phyloP scores from a whole-genome alignment of 2,797 vertebrate species.

The Mionectes olivaceus region DNA sequence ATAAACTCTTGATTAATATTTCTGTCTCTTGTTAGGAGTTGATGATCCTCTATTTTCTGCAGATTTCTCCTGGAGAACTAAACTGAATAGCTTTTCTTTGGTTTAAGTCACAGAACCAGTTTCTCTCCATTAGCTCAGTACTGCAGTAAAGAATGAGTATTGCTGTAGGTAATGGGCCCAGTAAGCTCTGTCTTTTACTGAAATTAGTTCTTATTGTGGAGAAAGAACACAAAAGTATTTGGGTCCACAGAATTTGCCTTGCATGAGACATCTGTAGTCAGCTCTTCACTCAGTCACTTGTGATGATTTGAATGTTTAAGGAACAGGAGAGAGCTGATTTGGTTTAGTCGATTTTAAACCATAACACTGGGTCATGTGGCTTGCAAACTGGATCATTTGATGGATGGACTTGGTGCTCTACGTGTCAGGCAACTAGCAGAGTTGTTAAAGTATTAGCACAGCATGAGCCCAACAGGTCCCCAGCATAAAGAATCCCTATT shows the following conservation, averaged over 20 bases:
- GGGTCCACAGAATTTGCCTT: neutral
- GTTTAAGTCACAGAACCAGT: neutral
- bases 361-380: neutral
- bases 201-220: neutral
- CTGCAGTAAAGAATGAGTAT: neutral
- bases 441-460: neutral
- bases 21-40: neutral
- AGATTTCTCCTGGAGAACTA: neutral
- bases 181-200: neutral
- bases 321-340: neutral
- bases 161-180: neutral
- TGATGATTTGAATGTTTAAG: neutral
- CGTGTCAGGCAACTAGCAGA: neutral
- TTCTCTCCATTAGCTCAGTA: neutral
- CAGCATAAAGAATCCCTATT: neutral
- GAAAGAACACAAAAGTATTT: neutral
- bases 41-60: neutral
- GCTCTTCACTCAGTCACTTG: neutral
- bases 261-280: neutral
- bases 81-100: neutral
- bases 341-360: neutral
- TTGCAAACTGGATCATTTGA: neutral
- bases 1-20: neutral
- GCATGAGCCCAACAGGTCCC: accelerated
- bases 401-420: neutral